Conservation (phyloP, 2,113 vertebrate species). For the Nipponia nippon region DNA sequence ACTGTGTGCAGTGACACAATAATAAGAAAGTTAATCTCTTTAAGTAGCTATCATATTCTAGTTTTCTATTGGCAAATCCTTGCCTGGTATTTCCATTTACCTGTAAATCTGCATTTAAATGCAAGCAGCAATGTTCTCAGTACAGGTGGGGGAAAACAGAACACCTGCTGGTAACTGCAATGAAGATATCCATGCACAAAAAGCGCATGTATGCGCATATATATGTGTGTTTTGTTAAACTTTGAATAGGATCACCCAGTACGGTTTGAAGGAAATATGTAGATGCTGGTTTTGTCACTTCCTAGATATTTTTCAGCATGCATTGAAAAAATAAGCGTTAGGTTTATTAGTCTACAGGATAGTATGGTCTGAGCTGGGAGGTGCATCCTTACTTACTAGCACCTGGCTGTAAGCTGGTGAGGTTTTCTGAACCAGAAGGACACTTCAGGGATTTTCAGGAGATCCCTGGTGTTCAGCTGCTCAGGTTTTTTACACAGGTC, state of each 20-base stretch:
- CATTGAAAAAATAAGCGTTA: not conserved
- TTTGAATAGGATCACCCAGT: not conserved
- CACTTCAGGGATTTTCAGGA: not conserved
- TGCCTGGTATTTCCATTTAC: not conserved
- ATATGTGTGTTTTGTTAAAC: not conserved
- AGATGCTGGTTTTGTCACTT: rapidly evolving
- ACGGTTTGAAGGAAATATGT: not conserved
- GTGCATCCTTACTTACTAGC: not conserved
- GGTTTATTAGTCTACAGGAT: not conserved
- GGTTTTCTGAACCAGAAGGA: not conserved
- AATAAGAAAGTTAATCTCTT: slow-evolving; percentile 41
- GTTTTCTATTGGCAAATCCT: not conserved
- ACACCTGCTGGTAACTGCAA: not conserved
- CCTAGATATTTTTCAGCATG: not conserved
- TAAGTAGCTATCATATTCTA: slow-evolving; percentile 38
- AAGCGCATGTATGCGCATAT: rapidly evolving
- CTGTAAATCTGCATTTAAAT: slow-evolving; percentile 9
- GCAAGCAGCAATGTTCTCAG: not conserved
- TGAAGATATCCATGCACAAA: not conserved
- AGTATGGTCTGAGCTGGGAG: not conserved
- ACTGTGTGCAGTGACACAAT: not conserved
- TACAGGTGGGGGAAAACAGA: not conserved
- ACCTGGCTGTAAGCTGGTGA: rapidly evolving
- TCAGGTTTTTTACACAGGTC: not conserved
- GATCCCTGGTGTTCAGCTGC: not conserved